Base-by-base conservation (phyloP, 2,888 invertebrate species). In the Drosophila gaucha region DNA sequence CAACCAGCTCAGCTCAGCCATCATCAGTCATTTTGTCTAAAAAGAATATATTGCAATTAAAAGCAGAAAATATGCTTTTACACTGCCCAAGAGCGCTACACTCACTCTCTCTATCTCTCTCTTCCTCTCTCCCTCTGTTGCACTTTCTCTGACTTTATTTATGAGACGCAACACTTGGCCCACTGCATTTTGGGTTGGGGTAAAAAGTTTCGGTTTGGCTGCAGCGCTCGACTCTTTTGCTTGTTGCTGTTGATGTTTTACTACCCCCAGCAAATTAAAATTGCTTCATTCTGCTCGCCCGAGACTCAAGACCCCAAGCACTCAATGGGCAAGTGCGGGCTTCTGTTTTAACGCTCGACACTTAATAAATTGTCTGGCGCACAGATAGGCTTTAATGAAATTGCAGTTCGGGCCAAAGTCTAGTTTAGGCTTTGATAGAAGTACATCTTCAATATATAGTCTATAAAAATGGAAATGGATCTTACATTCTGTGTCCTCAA, bases 21-120 rank as follows among this genome's bases (percentile, higher is more conserved):
- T 88, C 84, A 84, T 84, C 84, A 88, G 84, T 84, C 84, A 88
- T 84, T 84, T 88, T 86, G 88, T 86, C 86, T 86, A 86, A 83
- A 83, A 83, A 84, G 84, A 84, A 84, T 84, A 84, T 88, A 84
- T 84, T 86, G 84, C 84, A 84, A 84, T 84, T 84, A 84, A 84
- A 84, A 88, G 67, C 84, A 84, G 86, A 88, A 84, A 84, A 84
- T 84, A 84, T 84, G 83, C 86, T 86, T 70, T 80, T 71, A 74
- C 72, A 64, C 80, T 85, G 72, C 63, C 66, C 78, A 74, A 65
- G 65, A 64, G 64, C 58, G 63, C 66, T 49, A 62, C 66, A 78
- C 36, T 9, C 1, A 2, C 28, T n/a, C 16, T 6, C 44, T 4
- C 16, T 0, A 6, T 9, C 38, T 4, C 9, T 8, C 14, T 9